phyloP scores from a whole-genome alignment of 37 sponge, comb jelly and placozoan genomes.

The Cliona cf. orientalis region DNA sequence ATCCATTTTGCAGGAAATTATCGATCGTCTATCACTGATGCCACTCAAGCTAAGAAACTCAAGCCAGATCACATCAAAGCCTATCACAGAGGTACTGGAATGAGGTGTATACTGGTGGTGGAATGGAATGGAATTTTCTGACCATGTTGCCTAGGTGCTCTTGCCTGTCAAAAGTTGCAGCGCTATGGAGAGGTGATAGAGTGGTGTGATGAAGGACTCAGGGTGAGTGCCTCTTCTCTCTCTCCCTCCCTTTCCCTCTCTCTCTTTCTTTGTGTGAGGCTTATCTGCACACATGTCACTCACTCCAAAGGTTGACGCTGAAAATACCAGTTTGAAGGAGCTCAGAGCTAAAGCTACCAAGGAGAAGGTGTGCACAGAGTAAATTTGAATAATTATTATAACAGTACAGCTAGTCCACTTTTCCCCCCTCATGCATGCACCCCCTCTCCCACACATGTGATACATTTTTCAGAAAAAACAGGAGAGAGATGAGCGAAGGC shows the following conservation, averaged over 20 bases:
- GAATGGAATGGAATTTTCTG: background rate
- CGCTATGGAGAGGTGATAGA: slow-evolving; percentile 64
- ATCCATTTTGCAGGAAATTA: slow-evolving; percentile 69
- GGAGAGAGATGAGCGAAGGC: slow-evolving; percentile 71
- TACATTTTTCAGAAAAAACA: slow-evolving; percentile 56
- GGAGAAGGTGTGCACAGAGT: slow-evolving; percentile 41
- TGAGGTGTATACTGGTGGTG: slow-evolving; percentile 8
- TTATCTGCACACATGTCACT: background rate
- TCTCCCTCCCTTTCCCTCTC: too few relatives aligned
- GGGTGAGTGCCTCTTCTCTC: slow-evolving; percentile 7
- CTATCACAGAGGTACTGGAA: slow-evolving; percentile 54
- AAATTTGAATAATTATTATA: background rate
- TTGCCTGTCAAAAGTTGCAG: slow-evolving; percentile 49
- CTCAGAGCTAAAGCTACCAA: slow-evolving; percentile 54
- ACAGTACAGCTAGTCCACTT: too few relatives aligned
- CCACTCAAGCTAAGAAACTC: slow-evolving; percentile 55
- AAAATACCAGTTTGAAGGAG: slow-evolving; percentile 39
- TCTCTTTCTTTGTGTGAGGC: background rate
- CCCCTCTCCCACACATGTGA: too few relatives aligned
- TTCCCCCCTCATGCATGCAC: too few relatives aligned
- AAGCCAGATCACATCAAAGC: slow-evolving; percentile 84
- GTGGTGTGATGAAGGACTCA: slow-evolving; percentile 86
- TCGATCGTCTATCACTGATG: slow-evolving; percentile 75
- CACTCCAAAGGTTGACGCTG: slow-evolving; percentile 32
- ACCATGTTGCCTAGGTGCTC: slow-evolving; percentile 45